Conservation (phyloP, 2,113 vertebrate genomes). For the Gobiocypris rarus region DNA sequence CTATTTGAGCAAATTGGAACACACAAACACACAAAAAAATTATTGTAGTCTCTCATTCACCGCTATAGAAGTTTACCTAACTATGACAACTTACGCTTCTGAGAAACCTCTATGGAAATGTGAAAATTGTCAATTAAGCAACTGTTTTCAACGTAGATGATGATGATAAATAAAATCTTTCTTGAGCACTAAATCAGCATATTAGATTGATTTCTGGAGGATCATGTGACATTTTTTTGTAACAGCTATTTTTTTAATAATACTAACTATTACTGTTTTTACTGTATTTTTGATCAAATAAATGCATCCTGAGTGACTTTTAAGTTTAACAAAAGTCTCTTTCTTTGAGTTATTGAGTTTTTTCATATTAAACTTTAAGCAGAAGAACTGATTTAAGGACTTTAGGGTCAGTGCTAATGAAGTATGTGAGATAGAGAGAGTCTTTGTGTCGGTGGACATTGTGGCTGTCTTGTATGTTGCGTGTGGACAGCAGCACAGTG, state of each 20-base stretch:
- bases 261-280: not conserved
- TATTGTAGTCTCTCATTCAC: too few relatives aligned
- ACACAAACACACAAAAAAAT: too few relatives aligned
- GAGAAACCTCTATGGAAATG: too few relatives aligned
- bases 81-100: too few relatives aligned
- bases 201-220: too few relatives aligned
- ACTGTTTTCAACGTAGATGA: not conserved
- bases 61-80: too few relatives aligned
- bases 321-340: not conserved
- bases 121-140: not conserved
- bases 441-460: not conserved
- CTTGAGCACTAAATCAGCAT: not conserved
- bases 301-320: not conserved
- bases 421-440: not conserved
- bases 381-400: not conserved
- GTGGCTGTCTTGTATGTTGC: not conserved
- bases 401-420: not conserved
- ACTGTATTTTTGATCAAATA: not conserved
- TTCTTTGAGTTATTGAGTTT: not conserved
- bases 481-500: slow-evolving; percentile 16
- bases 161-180: not conserved
- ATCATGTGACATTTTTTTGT: too few relatives aligned
- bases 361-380: not conserved
- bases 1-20: too few relatives aligned
- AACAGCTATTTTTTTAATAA: not conserved